Evolutionary conservation across 2,113 vertebrate species (phyloP).

Genomic region (Phalacrocorax carbo): DNA sequence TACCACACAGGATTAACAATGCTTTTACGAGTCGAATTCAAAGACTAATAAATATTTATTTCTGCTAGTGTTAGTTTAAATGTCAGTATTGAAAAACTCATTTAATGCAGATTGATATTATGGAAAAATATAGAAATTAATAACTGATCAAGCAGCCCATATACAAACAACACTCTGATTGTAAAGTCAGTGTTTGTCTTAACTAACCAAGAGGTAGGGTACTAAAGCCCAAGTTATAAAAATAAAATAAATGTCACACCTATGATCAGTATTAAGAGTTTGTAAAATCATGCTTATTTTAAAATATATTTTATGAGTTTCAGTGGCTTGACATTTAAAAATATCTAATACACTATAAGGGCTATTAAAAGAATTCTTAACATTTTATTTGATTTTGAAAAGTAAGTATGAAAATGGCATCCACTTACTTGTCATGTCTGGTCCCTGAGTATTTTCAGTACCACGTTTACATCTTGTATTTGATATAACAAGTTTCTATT

Average conservation of each 20-base stretch:
- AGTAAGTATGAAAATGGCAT: not conserved
- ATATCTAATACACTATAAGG: not conserved
- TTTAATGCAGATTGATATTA: not conserved
- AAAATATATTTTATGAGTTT: slow-evolving; percentile 13
- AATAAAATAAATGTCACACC: not conserved
- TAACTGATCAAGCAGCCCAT: not conserved
- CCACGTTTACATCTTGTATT: not conserved
- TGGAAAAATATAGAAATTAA: not conserved
- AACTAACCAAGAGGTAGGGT: not conserved
- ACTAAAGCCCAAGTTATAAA: not conserved
- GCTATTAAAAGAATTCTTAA: slow-evolving; percentile 42
- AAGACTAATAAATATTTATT: not conserved
- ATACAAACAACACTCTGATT: not conserved
- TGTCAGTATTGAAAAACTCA: not conserved
- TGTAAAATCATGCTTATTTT: slow-evolving; percentile 11
- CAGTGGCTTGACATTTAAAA: slow-evolving; percentile 37
- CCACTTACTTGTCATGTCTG: not conserved
- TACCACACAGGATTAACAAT: not conserved
- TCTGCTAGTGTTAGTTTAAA: not conserved
- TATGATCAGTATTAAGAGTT: not conserved
- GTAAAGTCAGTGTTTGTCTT: not conserved
- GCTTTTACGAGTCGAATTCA: not conserved
- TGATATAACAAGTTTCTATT: not conserved
- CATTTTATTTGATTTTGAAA: slow-evolving; percentile 26
- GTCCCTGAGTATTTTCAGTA: not conserved